Conservation (phyloP, 1,140 invertebrate genomes). For the Aphelenchoides besseyi region DNA sequence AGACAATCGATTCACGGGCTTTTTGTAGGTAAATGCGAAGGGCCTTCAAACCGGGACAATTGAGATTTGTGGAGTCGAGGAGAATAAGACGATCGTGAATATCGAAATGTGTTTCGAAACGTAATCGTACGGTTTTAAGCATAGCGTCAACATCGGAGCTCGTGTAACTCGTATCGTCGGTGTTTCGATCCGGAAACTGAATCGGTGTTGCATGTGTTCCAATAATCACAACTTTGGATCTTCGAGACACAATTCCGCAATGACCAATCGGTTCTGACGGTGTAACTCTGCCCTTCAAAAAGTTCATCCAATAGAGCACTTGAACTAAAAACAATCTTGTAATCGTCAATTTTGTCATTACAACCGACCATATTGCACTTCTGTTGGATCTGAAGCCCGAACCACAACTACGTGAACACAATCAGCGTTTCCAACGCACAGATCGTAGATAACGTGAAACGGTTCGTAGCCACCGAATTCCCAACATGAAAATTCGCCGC, state of each 20-base stretch:
- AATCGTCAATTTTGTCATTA: conserved; percentile 27
- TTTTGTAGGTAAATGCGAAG: conserved; percentile 67
- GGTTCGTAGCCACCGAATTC: conserved; percentile 79
- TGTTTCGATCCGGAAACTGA: conserved; percentile 65
- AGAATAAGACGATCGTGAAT: conserved; percentile 67
- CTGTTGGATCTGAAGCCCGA: conserved; percentile 72
- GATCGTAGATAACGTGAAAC: conserved; percentile 76
- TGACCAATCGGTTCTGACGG: conserved; percentile 72
- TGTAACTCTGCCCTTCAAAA: conserved; percentile 73
- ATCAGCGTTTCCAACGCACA: conserved; percentile 72
- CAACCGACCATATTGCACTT: conserved; percentile 67
- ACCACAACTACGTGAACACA: conserved; percentile 75
- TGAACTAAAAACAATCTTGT: conserved; percentile 66
- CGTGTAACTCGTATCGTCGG: conserved; percentile 68
- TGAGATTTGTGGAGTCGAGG: conserved; percentile 69
- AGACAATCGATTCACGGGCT: conserved; percentile 48
- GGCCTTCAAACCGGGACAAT: conserved; percentile 68
- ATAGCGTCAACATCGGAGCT: conserved; percentile 68
- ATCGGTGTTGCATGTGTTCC: conserved; percentile 70
- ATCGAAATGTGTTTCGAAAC: conserved; percentile 68
- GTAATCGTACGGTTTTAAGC: conserved; percentile 65
- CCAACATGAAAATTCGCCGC: conserved; percentile 74
- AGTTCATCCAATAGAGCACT: conserved; percentile 77
- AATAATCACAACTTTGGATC: conserved; percentile 69
- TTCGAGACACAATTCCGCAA: conserved; percentile 61